Evolutionary conservation across 2,888 invertebrate species (phyloP).

Genomic region (Brassicogethes aeneus): DNA sequence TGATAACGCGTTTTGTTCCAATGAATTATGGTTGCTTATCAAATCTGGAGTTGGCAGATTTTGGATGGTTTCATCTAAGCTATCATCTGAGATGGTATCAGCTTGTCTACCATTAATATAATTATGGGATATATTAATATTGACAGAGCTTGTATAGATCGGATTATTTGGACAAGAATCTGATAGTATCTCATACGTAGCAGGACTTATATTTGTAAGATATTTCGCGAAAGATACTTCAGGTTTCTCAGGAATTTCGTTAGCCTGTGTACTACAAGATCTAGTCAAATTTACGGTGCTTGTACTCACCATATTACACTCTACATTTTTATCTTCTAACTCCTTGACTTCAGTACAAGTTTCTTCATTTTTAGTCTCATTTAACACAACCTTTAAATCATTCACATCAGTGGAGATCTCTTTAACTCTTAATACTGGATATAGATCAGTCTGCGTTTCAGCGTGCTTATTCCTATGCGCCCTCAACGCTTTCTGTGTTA

Average conservation of each 20-base stretch:
- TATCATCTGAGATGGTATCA: slow-evolving; percentile 45
- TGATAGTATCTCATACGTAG: neutral
- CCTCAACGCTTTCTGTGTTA: slow-evolving; percentile 50
- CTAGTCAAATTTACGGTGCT: slow-evolving; percentile 27
- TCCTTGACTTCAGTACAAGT: slow-evolving; percentile 39
- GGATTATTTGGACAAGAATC: slow-evolving; percentile 28
- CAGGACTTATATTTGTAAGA: slow-evolving; percentile 12
- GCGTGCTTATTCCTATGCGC: slow-evolving; percentile 46
- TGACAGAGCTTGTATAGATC: slow-evolving; percentile 44
- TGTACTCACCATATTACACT: slow-evolving; percentile 39
- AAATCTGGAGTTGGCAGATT: slow-evolving; percentile 47
- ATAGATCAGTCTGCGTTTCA: slow-evolving; percentile 49
- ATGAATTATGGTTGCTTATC: slow-evolving; percentile 48
- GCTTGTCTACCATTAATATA: slow-evolving; percentile 40
- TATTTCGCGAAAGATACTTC: slow-evolving; percentile 35
- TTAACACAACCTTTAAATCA: slow-evolving; percentile 43
- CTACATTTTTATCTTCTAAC: slow-evolving; percentile 42
- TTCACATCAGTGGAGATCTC: slow-evolving; percentile 49
- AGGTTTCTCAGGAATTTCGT: slow-evolving; percentile 32
- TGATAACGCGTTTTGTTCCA: slow-evolving; percentile 31
- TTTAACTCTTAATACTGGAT: slow-evolving; percentile 45
- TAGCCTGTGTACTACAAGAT: slow-evolving; percentile 35
- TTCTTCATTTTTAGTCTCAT: slow-evolving; percentile 34
- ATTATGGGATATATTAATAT: slow-evolving; percentile 51
- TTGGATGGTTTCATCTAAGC: slow-evolving; percentile 36